These are phyloP conservation scores for Triplophysa dalaica DNA, from an alignment of 2,113 vertebrate species.

Conservation along the genomic window DNA sequence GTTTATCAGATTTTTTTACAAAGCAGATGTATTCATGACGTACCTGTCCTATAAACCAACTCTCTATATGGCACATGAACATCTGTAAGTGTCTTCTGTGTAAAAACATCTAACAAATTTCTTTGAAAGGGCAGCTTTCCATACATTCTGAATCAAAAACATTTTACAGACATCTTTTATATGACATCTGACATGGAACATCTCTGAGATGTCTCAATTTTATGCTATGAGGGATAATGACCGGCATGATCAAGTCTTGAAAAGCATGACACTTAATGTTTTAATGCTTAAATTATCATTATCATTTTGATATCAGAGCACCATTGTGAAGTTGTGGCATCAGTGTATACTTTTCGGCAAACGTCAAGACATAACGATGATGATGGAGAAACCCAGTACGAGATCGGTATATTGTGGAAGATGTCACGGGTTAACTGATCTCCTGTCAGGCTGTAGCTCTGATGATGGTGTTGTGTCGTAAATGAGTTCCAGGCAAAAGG, in stretches of 20 bases:
- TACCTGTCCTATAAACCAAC: too few species aligned
- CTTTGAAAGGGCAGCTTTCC: too few species aligned
- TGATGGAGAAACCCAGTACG: background rate
- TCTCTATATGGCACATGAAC: too few species aligned
- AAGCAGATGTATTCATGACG: too few species aligned
- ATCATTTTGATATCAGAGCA: background rate
- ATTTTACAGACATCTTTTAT: too few species aligned
- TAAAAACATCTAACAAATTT: too few species aligned
- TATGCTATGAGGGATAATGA: too few species aligned
- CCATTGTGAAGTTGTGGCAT: background rate
- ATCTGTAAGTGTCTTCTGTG: too few species aligned
- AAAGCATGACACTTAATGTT: background rate
- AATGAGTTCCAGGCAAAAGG: slow-evolving; percentile 22
- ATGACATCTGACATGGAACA: too few species aligned
- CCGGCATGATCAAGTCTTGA: background rate
- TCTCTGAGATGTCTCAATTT: too few species aligned
- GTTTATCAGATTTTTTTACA: too few species aligned
- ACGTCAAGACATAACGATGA: background rate
- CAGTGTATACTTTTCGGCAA: background rate
- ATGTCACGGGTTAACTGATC: slow-evolving; percentile 42
- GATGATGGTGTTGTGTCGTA: slow-evolving; percentile 25
- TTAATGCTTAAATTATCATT: background rate
- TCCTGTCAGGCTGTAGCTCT: slow-evolving; percentile 19
- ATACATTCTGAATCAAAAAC: too few species aligned
- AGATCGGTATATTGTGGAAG: background rate